Evolutionary conservation across 1,140 invertebrate genomes (phyloP).

Genomic region (Papilio aristodemus): DNA sequence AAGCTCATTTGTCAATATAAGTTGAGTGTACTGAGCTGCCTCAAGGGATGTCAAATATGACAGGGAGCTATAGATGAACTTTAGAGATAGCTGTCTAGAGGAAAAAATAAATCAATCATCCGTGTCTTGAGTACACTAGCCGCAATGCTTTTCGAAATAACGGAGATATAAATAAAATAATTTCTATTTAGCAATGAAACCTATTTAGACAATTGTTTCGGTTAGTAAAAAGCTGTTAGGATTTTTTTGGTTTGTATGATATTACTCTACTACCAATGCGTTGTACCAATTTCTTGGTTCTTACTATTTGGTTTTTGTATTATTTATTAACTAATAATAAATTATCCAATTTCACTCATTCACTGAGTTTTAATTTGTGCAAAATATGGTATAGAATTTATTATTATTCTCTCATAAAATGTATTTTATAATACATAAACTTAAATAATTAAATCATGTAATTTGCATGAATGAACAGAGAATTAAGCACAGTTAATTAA

Average conservation of each 20-base stretch:
- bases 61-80: conserved; percentile 21
- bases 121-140: conserved; percentile 3
- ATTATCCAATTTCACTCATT: too few species aligned
- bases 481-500: not conserved
- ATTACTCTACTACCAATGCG: too few species aligned
- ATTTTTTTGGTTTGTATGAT: too few species aligned
- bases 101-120: conserved; percentile 22
- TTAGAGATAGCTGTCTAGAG: not conserved
- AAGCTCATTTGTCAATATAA: conserved; percentile 19
- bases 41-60: conserved; percentile 20
- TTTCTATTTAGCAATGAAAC: not conserved
- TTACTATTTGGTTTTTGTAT: too few species aligned
- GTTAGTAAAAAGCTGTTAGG: too few species aligned
- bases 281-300: too few species aligned
- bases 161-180: not conserved
- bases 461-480: not conserved
- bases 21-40: conserved; percentile 20
- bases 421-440: too few species aligned
- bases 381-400: too few species aligned
- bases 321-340: too few species aligned
- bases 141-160: not conserved
- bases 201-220: not conserved
- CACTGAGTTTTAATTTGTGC: not conserved
- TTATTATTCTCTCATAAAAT: too few species aligned
- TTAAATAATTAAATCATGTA: not conserved